A percentile compares a stretch with the other conserved stretches of the same genome.
phyloP scores from a whole-genome alignment of 2,113 vertebrate species.

The Antechinus flavipes region DNA sequence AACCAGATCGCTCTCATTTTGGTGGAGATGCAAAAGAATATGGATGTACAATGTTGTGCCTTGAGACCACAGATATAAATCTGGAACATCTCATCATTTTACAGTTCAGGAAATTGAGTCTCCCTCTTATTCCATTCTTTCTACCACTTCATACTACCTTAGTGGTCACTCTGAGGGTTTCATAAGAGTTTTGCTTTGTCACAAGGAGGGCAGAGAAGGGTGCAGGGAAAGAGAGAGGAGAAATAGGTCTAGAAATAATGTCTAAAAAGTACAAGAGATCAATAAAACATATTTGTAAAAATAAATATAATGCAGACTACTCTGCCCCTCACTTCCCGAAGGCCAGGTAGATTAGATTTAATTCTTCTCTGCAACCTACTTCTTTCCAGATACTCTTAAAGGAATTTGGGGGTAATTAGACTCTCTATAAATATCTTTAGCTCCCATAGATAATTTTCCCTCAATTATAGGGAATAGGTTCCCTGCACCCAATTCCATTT shows the following conservation, averaged over 20 bases:
- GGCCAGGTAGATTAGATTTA: not conserved
- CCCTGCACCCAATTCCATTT: not conserved
- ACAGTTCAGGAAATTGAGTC: not conserved
- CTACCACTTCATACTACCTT: not conserved
- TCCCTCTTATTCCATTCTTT: not conserved
- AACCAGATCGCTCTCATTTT: not conserved
- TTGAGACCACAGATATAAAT: not conserved
- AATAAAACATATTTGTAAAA: not conserved
- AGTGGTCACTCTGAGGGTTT: not conserved
- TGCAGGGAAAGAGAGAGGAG: not conserved
- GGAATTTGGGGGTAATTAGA: not conserved
- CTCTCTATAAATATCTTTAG: not conserved
- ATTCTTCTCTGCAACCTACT: not conserved
- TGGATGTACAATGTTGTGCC: not conserved
- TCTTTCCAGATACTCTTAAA: not conserved
- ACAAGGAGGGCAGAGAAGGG: not conserved
- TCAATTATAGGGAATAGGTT: not conserved
- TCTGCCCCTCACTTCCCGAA: not conserved
- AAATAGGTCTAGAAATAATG: not conserved
- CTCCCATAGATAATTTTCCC: not conserved
- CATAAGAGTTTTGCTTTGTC: not conserved
- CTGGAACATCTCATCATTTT: too few species aligned
- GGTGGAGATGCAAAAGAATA: not conserved
- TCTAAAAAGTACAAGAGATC: not conserved
- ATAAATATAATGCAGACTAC: not conserved